Conservation (phyloP, 2,113 vertebrate genomes). For the Andinoacara biseriatus region DNA sequence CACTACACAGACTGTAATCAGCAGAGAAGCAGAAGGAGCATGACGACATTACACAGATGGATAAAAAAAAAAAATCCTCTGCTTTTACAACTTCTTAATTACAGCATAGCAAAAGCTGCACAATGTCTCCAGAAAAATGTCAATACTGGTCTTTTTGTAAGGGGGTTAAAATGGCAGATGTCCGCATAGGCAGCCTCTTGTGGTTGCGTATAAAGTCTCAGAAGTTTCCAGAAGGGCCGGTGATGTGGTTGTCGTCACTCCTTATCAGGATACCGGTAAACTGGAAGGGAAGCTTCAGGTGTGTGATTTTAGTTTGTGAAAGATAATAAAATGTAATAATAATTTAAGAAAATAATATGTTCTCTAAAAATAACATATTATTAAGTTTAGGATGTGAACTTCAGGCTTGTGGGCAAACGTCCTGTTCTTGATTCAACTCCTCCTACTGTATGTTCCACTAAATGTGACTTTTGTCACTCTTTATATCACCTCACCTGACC, state of each 20-base stretch:
- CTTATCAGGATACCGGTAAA: not conserved
- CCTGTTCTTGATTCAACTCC: not conserved
- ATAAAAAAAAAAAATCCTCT: constrained; percentile 50
- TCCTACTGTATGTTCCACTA: not conserved
- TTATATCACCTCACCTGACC: not conserved
- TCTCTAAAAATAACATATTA: not conserved
- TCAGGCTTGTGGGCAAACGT: not conserved
- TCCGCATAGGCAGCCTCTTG: not conserved
- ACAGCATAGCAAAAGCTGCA: constrained; percentile 25
- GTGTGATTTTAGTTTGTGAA: not conserved
- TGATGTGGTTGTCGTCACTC: not conserved
- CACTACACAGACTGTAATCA: constrained; percentile 73
- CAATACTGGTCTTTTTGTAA: not conserved
- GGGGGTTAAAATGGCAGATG: not conserved
- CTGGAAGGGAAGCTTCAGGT: not conserved
- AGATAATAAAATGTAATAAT: not conserved
- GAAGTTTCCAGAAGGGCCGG: not conserved
- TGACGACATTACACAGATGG: constrained; percentile 57
- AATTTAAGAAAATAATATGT: not conserved
- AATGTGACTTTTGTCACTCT: not conserved
- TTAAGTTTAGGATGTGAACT: not conserved
- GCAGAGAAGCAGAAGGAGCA: constrained; percentile 53
- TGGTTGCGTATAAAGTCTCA: not conserved
- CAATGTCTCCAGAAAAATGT: not conserved
- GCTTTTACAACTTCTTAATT: constrained; percentile 63